A percentile compares a stretch with the other conserved stretches of the same genome.
phyloP scores from a whole-genome alignment of 53 echinoderm and acorn worm genomes.

The Echinometra lucunter region DNA sequence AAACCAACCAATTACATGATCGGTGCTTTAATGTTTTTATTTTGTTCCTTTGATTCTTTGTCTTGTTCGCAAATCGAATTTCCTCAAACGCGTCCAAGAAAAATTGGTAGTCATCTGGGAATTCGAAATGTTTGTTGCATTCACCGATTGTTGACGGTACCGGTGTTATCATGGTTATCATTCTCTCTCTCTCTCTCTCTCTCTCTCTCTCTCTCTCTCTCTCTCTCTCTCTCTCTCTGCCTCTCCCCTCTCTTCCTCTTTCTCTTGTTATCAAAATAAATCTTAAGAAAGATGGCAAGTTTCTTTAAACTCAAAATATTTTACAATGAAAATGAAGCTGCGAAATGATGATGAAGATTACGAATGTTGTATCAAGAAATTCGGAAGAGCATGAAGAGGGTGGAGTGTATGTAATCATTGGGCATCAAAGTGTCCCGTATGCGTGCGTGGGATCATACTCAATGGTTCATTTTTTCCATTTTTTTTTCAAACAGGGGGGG shows the following conservation, averaged over 20 bases:
- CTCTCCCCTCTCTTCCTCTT: not conserved
- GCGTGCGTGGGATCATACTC: too few species aligned
- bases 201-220: constrained; percentile 20
- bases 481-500: too few species aligned
- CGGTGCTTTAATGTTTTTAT: constrained; percentile 25
- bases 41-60: not conserved
- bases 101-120: constrained; percentile 10
- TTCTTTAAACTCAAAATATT: too few species aligned
- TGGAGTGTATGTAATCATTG: too few species aligned
- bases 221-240: constrained; percentile 28
- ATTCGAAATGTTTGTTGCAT: not conserved
- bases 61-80: constrained; percentile 45
- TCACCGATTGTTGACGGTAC: not conserved
- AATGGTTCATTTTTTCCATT: too few species aligned
- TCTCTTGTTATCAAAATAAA: not conserved
- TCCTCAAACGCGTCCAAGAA: constrained; percentile 57
- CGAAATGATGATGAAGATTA: too few species aligned
- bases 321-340: too few species aligned
- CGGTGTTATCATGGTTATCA: not conserved
- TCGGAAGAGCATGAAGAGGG: too few species aligned
- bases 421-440: too few species aligned
- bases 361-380: too few species aligned
- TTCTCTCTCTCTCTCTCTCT: not conserved
- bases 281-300: too few species aligned
- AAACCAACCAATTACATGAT: not conserved